Base-by-base conservation (phyloP, 2,797 vertebrate genomes). In the Galagoides demidoff region DNA sequence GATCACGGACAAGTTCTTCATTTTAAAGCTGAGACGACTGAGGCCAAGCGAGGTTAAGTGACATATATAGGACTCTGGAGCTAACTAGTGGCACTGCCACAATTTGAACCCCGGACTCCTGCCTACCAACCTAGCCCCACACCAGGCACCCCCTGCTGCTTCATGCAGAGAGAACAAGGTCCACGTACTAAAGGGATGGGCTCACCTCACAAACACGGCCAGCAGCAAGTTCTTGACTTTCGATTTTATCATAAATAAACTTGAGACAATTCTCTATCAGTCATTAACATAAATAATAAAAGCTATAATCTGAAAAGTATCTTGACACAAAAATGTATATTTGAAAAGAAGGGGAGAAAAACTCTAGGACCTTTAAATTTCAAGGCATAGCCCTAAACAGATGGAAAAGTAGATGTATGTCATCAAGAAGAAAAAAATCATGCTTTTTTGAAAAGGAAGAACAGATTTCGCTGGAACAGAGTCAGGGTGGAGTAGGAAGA, bases 401-500 rank as follows among this genome's bases (percentile, higher is more conserved):
- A 92, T 10, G 77, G 85, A 82, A 86, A 95, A 89, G n/a, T 49
- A 91, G 0, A 61, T 71, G 73, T 76, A 11, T 64, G 74, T 95
- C 85, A 95, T 64, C 39, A 94, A 92, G 45, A 87, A 84, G 34
- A 55, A 13, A 89, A 61, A 86, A 49, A 37, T 13, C 20, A 45
- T 12, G 20, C 31, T 92, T 82, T 76, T 89, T 87, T 85, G n/a
- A 74, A 88, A 93, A 89, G 39, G 27, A 63, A 96, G 83, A 89
- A 81, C 89, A 52, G 39, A 83, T 85, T 97, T 96, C 92, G 70
- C 78, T 97, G 91, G 96, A 94, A 79, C 31, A 66, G 79, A 95
- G 49, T 95, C 94, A 96, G 97, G 97, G 97, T 97, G 96, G 97
- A 94, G 95, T 95, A 91, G 84, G 86, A 95, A 95, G 85, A 95